Conservation (phyloP, 2,888 invertebrate species). For the Parnassius glacialis region DNA sequence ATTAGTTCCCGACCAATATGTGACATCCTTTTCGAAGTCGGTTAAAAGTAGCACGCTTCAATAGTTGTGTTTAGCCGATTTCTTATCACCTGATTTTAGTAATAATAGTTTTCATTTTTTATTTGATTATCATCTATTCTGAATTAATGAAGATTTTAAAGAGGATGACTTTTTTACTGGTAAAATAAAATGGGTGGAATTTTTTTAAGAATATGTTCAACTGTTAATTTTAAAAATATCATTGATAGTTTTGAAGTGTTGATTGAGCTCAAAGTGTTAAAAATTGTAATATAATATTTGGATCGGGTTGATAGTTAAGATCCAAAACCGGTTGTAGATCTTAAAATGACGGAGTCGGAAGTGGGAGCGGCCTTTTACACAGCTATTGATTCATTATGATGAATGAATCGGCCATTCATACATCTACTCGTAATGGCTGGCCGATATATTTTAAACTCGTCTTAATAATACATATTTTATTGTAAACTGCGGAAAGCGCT, state of each 20-base stretch:
- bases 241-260: conserved; percentile 9
- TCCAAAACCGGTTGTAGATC: conserved; percentile 61
- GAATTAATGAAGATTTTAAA: too few species aligned
- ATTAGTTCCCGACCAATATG: too few species aligned
- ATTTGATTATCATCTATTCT: too few species aligned
- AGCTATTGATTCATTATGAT: conserved; percentile 69
- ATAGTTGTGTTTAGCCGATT: too few species aligned
- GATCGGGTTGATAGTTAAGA: conserved; percentile 74
- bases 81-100: too few species aligned
- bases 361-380: conserved; percentile 54
- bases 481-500: conserved; percentile 3
- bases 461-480: conserved; percentile 45
- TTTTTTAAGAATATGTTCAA: too few species aligned
- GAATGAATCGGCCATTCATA: conserved; percentile 75
- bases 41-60: too few species aligned
- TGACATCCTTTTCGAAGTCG: too few species aligned
- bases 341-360: conserved; percentile 59
- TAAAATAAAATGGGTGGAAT: too few species aligned
- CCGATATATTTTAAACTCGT: conserved; percentile 49
- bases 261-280: conserved; percentile 41
- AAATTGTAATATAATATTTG: conserved; percentile 51
- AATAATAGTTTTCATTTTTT: too few species aligned
- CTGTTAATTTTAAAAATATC: conserved; percentile 35
- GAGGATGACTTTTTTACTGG: too few species aligned
- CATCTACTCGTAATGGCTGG: conserved; percentile 50